Conservation (phyloP, 2,113 vertebrate genomes). For the Etia nguti region DNA sequence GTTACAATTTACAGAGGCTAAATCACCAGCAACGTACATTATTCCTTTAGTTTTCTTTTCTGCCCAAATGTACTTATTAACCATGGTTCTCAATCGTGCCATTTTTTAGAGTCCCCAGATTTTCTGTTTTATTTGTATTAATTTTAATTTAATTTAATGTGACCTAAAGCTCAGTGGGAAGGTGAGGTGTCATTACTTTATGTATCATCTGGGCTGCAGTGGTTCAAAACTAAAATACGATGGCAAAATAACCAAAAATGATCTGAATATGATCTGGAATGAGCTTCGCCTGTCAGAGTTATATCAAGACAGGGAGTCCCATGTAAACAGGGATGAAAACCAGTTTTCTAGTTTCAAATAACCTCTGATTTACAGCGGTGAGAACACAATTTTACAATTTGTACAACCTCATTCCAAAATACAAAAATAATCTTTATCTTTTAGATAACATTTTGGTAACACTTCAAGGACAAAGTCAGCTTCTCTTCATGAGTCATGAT, state of each 20-base stretch:
- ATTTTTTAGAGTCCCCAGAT: slow-evolving; percentile 45
- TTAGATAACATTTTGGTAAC: slow-evolving; percentile 78
- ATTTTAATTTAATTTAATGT: not conserved
- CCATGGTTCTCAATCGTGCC: slow-evolving; percentile 51
- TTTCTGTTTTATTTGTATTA: not conserved
- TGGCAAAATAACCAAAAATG: not conserved
- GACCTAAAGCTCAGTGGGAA: not conserved
- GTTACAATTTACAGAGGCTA: slow-evolving; percentile 73
- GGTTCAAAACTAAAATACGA: not conserved
- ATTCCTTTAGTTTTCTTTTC: slow-evolving; percentile 24
- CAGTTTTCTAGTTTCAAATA: slow-evolving; percentile 59
- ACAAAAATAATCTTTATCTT: slow-evolving; percentile 79
- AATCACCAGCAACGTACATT: slow-evolving; percentile 66
- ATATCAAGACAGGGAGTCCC: slow-evolving; percentile 42
- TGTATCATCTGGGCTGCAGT: not conserved
- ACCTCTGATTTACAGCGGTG: slow-evolving; percentile 60
- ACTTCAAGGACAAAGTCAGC: slow-evolving; percentile 70
- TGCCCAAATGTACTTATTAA: slow-evolving; percentile 43
- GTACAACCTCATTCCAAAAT: slow-evolving; percentile 75
- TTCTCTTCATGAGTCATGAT: slow-evolving; percentile 47
- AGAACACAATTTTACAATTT: slow-evolving; percentile 72
- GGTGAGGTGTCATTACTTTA: not conserved
- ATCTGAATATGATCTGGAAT: not conserved
- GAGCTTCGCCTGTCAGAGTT: not conserved
- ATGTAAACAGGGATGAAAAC: slow-evolving; percentile 58